Evolutionary conservation across 2,888 invertebrate species (phyloP), one percentile per base, ranked within the genome.

Genomic region (Dolichomitus sp.): DNA sequence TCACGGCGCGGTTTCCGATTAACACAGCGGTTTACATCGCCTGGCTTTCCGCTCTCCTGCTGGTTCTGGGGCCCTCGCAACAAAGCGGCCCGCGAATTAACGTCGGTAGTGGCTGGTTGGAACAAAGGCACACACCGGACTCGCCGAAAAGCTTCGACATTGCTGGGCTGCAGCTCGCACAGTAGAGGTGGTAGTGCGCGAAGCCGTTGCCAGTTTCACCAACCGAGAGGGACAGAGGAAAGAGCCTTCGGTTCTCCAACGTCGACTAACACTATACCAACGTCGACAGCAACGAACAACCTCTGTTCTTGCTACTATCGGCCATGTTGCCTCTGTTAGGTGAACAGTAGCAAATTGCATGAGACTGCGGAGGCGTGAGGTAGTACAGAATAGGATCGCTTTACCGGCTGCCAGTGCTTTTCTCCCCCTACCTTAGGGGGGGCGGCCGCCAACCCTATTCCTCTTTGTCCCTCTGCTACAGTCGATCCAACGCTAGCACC

Each of bases 271-370:
- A 45, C 73, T 40, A 11, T 33, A 17, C 37, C 61, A 63, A 52
- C 61, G 73, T 68, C 66, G 66, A 23, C 65, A 54, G 30, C 69
- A 74, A 74, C 63, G 61, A 63, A 40, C 61, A 61, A 63, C 54
- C 33, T 33, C 33, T 11, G 33, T 61, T 61, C 52, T 54, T 45
- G 19, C 57, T 81, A 69, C 77, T 76, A 86, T 87, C 84, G 75
- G 80, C 82, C 73, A 75, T 81, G 84, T 84, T 82, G 72, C 76
- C 69, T 23, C 73, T 83, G 83, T 81, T 83, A 81, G 81, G 84
- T 74, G 85, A 85, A 86, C 84, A 81, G 83, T 82, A 81, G 83
- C 84, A 85, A 88, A 86, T 85, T 85, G 85, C 84, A 84, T 70
- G 80, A 79, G 83, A 80, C 83, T 85, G 78, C 66, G 77, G 77